Base-by-base conservation (phyloP, 2,888 invertebrate genomes). In the Andrena haemorrhoa region DNA sequence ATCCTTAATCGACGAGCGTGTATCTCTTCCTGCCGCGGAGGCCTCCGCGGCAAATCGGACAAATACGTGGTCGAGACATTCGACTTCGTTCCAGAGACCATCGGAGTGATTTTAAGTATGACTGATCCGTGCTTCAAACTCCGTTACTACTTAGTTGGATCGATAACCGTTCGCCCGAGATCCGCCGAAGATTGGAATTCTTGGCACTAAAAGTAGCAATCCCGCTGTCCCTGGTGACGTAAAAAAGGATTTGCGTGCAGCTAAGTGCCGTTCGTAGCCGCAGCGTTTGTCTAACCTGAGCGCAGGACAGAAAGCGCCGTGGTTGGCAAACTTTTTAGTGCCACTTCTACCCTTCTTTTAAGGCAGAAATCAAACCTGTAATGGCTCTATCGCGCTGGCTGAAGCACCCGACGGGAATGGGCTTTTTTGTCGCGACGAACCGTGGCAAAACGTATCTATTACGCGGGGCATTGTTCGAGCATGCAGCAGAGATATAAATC, bases 331-430 rank as follows among this genome's bases (percentile, higher is more conserved):
- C 83, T 84, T 88, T 88, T 89, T 89, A 89, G 70, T 83, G 82
- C 65, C 83, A 77, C 85, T 89, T 86, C 72, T 70, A 74, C 60
- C 75, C 65, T 74, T 68, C 75, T 53, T 89, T 89, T 86, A 82
- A 85, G 79, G 70, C 74, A 75, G 86, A 83, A 89, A 88, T 89
- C 89, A 88, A 89, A 89, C 85, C 83, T 75, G 79, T 86, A 88
- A 89, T 87, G 86, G 89, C 75, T 82, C 84, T 64, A 79, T 89
- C 75, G 64, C 53, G 63, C 69, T 68, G 75, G 74, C 29, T 53
- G 75, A 73, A 70, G 56, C 74, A 20, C 26, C 41, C 41, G 8
- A 5, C 29, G 41, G 35, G 41, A 41, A 77, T 74, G 33, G 58
- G 58, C 23, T 31, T 61, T 79, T 74, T 65, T 66, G 65, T 53